Evolutionary conservation across 2,888 invertebrate species (phyloP).

Genomic region (Drosophila planitibia): DNA sequence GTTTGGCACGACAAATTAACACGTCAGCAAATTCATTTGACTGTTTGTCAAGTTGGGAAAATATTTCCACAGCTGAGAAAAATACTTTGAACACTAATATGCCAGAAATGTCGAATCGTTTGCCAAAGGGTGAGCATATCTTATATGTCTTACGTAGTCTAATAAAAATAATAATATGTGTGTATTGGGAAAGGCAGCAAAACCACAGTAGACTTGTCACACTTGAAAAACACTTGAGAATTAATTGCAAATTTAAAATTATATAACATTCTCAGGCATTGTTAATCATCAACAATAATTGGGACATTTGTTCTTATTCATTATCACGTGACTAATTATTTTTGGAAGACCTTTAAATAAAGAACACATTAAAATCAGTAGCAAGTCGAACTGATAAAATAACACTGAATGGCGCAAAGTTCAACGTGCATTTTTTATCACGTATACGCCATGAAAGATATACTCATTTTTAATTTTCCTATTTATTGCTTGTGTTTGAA

Average conservation of each 20-base stretch:
- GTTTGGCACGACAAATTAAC: not conserved
- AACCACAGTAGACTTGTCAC: not conserved
- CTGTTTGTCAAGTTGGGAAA: not conserved
- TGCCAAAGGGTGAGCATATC: not conserved
- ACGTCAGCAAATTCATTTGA: conserved; percentile 36
- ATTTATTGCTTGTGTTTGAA: not conserved
- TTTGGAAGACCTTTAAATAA: not conserved
- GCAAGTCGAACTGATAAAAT: not conserved
- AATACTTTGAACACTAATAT: conserved; percentile 1
- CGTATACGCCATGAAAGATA: not conserved
- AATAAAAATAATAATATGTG: not conserved
- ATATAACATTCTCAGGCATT: not conserved
- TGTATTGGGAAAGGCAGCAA: not conserved
- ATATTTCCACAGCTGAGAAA: not conserved
- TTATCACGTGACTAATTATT: not conserved
- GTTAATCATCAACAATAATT: not conserved
- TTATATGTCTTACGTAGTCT: not conserved
- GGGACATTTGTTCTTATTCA: not conserved
- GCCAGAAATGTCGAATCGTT: conserved; percentile 14
- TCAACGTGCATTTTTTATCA: not conserved
- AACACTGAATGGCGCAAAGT: not conserved
- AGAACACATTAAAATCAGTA: not conserved
- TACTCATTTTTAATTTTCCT: not conserved
- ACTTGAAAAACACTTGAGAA: not conserved
- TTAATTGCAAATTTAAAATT: not conserved